Conservation (phyloP, 2,888 invertebrate species). For the Hedya salicella region DNA sequence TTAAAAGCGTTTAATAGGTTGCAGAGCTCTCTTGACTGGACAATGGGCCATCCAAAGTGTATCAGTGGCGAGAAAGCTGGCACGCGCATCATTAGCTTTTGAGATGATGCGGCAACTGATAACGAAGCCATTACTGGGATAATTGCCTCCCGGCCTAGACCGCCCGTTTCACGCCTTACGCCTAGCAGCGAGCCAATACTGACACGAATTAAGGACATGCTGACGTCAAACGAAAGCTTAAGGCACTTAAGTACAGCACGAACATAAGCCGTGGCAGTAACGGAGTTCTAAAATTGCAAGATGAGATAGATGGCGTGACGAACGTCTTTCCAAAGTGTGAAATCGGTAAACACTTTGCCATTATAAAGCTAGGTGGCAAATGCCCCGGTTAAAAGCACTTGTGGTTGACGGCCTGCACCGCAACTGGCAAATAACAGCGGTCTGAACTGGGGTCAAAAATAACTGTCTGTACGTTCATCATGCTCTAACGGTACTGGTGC, state of each 20-base stretch:
- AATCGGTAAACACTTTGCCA: conserved; percentile 36
- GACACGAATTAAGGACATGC: conserved; percentile 46
- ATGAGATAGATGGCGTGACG: conserved; percentile 40
- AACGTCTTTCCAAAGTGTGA: conserved; percentile 41
- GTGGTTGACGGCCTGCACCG: conserved; percentile 47
- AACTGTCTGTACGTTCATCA: conserved; percentile 50
- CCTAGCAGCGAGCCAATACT: conserved; percentile 47
- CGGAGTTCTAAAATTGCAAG: conserved; percentile 38
- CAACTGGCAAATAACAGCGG: conserved; percentile 47
- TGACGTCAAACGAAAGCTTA: conserved; percentile 19
- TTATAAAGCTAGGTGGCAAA: conserved; percentile 44
- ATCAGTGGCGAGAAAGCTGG: conserved; percentile 58
- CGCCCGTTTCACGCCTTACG: conserved; percentile 58
- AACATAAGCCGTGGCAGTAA: conserved; percentile 37
- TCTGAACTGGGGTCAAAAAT: conserved; percentile 52
- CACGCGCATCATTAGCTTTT: conserved; percentile 64
- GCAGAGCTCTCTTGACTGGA: conserved; percentile 30
- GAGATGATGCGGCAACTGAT: conserved; percentile 70
- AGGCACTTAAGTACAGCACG: not conserved
- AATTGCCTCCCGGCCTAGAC: conserved; percentile 66
- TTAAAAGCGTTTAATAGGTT: conserved; percentile 7
- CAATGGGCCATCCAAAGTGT: conserved; percentile 47
- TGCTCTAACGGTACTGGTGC: conserved; percentile 46
- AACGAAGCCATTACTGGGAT: conserved; percentile 73
- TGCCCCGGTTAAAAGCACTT: conserved; percentile 43